Percentiles rank a stretch among this genome's conserved stretches.
Evolutionary conservation across 2,797 vertebrate genomes (phyloP).

Genomic region (Hypotaenidia philippensis): DNA sequence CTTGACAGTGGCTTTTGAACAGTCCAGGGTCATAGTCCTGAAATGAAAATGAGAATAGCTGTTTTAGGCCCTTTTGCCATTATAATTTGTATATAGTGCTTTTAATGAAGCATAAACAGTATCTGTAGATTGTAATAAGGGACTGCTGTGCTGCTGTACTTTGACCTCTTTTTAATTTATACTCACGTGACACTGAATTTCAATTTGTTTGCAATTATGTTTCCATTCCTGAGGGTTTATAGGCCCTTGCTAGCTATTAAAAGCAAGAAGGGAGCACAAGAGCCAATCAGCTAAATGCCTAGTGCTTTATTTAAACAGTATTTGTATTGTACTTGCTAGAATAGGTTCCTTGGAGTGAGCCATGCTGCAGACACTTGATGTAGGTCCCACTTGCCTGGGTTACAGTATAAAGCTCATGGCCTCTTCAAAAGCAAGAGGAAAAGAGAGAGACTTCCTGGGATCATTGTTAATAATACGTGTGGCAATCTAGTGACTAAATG

Average conservation of each 20-base stretch:
- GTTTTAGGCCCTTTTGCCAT: neutral
- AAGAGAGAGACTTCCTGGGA: neutral
- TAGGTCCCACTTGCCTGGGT: neutral
- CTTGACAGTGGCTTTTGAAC: neutral
- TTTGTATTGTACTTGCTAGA: neutral
- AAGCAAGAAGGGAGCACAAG: neutral
- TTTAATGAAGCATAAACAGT: neutral
- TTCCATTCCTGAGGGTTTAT: neutral
- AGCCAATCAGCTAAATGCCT: neutral
- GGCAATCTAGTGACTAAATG: neutral
- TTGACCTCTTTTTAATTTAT: neutral
- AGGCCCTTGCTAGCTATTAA: neutral
- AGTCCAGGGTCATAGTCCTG: neutral
- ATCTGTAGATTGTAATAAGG: neutral
- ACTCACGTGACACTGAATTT: neutral
- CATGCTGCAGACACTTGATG: neutral
- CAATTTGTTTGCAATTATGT: neutral
- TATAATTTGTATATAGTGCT: neutral
- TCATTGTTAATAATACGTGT: neutral
- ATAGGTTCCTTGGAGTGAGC: neutral
- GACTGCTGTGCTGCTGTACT: neutral
- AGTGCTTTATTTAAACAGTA: neutral
- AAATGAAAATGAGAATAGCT: neutral
- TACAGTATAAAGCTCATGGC: neutral
- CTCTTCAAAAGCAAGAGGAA: neutral